Conservation (phyloP, 2,888 invertebrate species). For the Colletes collaris region DNA sequence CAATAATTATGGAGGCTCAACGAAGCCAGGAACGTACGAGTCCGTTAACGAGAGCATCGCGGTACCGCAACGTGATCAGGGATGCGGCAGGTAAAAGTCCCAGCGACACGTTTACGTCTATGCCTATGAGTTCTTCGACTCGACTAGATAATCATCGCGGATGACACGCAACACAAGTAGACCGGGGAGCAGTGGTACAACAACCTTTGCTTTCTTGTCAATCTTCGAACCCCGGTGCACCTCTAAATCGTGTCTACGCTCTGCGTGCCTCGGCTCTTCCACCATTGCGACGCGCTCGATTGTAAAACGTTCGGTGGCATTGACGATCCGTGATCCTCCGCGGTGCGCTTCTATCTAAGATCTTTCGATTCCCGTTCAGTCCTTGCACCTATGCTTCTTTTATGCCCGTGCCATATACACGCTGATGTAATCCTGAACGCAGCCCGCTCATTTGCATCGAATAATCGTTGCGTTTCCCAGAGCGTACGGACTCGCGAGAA, state of each 20-base stretch:
- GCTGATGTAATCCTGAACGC: conserved; percentile 50
- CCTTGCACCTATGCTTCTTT: conserved; percentile 18
- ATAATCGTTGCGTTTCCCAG: conserved; percentile 67
- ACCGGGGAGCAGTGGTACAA: conserved; percentile 17
- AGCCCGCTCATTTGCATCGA: conserved; percentile 69
- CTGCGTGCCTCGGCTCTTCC: not conserved
- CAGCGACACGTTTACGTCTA: conserved; percentile 63
- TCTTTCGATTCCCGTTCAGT: conserved; percentile 15
- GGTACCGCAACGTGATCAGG: conserved; percentile 68
- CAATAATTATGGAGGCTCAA: conserved; percentile 33
- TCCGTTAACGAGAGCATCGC: conserved; percentile 58
- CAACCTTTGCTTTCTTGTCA: not conserved
- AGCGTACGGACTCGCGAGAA: conserved; percentile 26
- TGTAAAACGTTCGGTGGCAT: not conserved
- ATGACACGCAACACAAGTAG: conserved; percentile 58
- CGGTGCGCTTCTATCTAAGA: not conserved
- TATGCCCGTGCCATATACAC: not conserved
- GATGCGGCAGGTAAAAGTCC: conserved; percentile 69
- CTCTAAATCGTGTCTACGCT: not conserved
- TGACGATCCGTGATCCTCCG: not conserved
- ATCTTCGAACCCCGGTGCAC: not conserved
- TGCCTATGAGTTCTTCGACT: conserved; percentile 52
- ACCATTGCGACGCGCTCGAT: not conserved
- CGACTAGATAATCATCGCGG: conserved; percentile 53
- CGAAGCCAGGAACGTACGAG: conserved; percentile 53